These are phyloP conservation scores for Acronicta psi DNA, from an alignment of 2,888 invertebrate genomes.

Conservation along the genomic window DNA sequence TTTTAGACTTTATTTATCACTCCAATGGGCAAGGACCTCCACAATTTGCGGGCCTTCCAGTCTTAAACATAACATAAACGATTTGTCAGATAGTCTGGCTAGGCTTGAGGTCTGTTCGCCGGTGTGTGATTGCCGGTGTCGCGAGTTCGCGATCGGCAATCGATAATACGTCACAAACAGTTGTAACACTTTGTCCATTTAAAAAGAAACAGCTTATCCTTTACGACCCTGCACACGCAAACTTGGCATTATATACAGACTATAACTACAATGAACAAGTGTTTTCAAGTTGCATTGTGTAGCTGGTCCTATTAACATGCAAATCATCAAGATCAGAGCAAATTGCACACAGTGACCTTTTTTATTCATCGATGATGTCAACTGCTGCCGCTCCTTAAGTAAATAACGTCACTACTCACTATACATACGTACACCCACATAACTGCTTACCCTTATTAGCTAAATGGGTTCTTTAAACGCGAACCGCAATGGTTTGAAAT, in stretches of 20 bases:
- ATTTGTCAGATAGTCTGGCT: too few species aligned
- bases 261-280: constrained; percentile 5
- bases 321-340: constrained; percentile 20
- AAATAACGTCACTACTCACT: constrained; percentile 49
- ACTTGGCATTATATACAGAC: constrained; percentile 17
- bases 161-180: constrained; percentile 24
- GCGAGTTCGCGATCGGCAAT: not conserved
- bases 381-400: constrained; percentile 61
- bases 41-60: too few species aligned
- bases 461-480: constrained; percentile 43
- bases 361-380: constrained; percentile 70
- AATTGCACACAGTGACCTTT: constrained; percentile 58
- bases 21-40: too few species aligned
- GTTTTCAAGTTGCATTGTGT: not conserved
- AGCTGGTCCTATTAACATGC: constrained; percentile 44
- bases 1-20: too few species aligned
- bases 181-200: constrained; percentile 24
- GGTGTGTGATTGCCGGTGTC: too few species aligned
- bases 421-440: constrained; percentile 61
- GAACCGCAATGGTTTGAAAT: constrained; percentile 27
- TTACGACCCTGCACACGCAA: constrained; percentile 24
- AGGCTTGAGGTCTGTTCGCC: too few species aligned
- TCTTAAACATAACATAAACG: too few species aligned
- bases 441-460: constrained; percentile 67
- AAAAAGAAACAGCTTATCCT: constrained; percentile 16